A percentile compares a stretch with the other conserved stretches of the same genome.
phyloP scores from a whole-genome alignment of 2,113 vertebrate genomes.

The Columba janthina region DNA sequence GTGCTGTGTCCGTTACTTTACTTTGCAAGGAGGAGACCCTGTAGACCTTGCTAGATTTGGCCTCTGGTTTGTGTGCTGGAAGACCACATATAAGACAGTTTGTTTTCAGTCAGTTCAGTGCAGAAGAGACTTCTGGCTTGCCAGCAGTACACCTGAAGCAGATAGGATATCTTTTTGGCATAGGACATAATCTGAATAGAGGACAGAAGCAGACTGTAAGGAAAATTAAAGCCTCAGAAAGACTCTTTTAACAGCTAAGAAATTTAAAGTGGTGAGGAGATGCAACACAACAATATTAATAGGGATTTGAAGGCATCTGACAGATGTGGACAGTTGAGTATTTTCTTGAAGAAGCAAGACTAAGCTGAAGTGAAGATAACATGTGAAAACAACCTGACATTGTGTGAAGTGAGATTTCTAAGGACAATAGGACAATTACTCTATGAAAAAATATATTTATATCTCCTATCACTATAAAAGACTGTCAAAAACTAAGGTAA shows the following conservation, averaged over 20 bases:
- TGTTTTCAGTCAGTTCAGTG: background rate
- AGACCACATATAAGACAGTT: fast-evolving
- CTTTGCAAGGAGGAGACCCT: background rate
- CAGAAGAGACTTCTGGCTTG: background rate
- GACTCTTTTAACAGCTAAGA: background rate
- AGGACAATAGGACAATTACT: background rate
- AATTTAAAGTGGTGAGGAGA: background rate
- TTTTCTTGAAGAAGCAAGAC: background rate
- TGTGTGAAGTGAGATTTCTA: background rate
- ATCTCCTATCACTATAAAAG: background rate
- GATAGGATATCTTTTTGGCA: too few relatives aligned
- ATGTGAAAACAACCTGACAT: background rate
- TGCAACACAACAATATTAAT: background rate
- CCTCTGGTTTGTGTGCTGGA: background rate
- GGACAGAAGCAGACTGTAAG: background rate
- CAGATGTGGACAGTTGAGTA: background rate
- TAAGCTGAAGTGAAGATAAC: background rate
- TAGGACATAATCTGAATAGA: background rate
- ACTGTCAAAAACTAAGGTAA: background rate
- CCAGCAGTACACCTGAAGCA: background rate
- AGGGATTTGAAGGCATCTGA: background rate
- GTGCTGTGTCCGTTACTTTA: background rate
- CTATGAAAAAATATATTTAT: background rate
- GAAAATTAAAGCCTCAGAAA: background rate
- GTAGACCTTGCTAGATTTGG: background rate